Conservation (phyloP, 2,113 vertebrate species). For the Toxostoma redivivum region DNA sequence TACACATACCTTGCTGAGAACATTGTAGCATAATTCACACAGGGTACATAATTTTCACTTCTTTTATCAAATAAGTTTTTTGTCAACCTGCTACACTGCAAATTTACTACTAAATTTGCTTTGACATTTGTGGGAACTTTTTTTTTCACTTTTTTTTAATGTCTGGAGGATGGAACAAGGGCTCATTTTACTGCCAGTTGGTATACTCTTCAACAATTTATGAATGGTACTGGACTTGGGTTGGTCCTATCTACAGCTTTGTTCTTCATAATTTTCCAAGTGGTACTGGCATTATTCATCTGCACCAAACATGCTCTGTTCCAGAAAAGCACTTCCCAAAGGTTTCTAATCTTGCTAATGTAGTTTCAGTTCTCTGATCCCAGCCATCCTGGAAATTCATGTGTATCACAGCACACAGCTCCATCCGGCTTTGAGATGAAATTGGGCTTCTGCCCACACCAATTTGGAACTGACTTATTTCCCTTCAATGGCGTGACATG, state of each 20-base stretch:
- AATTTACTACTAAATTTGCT: not conserved
- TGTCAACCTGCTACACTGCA: not conserved
- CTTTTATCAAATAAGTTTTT: not conserved
- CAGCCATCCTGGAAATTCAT: not conserved
- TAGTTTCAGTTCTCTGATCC: not conserved
- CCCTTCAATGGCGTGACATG: not conserved
- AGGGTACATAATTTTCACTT: not conserved
- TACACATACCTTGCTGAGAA: not conserved
- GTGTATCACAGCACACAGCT: not conserved
- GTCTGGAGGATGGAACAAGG: not conserved
- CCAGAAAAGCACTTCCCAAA: not conserved
- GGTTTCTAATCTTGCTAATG: not conserved
- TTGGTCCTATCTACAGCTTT: not conserved
- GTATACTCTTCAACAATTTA: not conserved
- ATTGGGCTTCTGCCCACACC: not conserved
- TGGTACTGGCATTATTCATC: not conserved
- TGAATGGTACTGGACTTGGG: not conserved
- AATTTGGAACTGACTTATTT: not conserved
- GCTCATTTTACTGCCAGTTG: not conserved
- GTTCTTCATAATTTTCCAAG: not conserved
- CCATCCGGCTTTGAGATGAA: not conserved
- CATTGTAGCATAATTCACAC: fast-evolving
- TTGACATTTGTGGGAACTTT: not conserved
- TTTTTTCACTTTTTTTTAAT: not conserved
- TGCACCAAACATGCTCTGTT: not conserved